A percentile compares a stretch with the other conserved stretches of the same genome.
phyloP scores from a whole-genome alignment of 1,140 invertebrate species.

The Drosophila fuyamai region DNA sequence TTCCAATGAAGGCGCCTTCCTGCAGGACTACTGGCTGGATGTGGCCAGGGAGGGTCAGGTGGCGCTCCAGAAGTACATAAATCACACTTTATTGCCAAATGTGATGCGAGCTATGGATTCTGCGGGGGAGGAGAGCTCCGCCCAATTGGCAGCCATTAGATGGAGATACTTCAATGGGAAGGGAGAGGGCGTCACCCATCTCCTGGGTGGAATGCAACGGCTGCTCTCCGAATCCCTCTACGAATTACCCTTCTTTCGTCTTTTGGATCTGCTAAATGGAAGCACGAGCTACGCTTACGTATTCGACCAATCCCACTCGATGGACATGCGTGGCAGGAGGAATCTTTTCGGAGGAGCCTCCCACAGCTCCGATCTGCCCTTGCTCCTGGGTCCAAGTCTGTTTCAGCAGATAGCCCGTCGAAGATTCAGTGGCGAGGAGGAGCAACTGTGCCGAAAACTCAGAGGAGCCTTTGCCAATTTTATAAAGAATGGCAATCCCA shows the following conservation, averaged over 20 bases:
- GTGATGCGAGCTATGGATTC: slow-evolving; percentile 72
- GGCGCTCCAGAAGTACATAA: slow-evolving; percentile 85
- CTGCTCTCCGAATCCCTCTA: slow-evolving; percentile 78
- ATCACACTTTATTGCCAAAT: slow-evolving; percentile 85
- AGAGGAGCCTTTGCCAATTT: slow-evolving; percentile 87
- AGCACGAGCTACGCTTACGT: slow-evolving; percentile 84
- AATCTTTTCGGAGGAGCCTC: slow-evolving; percentile 85
- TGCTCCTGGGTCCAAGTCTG: slow-evolving; percentile 88
- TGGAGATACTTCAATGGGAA: slow-evolving; percentile 85
- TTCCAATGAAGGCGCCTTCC: slow-evolving; percentile 87
- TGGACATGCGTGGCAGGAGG: slow-evolving; percentile 78
- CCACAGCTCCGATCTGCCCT: slow-evolving; percentile 88
- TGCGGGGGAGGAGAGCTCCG: slow-evolving; percentile 48
- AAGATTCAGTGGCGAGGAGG: slow-evolving; percentile 86
- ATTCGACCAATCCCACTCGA: slow-evolving; percentile 82
- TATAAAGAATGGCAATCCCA: slow-evolving; percentile 87
- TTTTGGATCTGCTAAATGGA: slow-evolving; percentile 71
- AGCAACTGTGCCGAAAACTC: slow-evolving; percentile 86
- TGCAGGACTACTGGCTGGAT: slow-evolving; percentile 86
- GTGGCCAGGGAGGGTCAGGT: slow-evolving; percentile 85
- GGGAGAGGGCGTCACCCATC: slow-evolving; percentile 42
- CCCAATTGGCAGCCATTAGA: slow-evolving; percentile 84
- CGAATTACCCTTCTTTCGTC: slow-evolving; percentile 73
- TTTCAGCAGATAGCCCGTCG: slow-evolving; percentile 87
- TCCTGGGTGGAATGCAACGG: slow-evolving; percentile 71